Conservation (phyloP, 2,113 vertebrate genomes). For the Oplegnathus fasciatus region DNA sequence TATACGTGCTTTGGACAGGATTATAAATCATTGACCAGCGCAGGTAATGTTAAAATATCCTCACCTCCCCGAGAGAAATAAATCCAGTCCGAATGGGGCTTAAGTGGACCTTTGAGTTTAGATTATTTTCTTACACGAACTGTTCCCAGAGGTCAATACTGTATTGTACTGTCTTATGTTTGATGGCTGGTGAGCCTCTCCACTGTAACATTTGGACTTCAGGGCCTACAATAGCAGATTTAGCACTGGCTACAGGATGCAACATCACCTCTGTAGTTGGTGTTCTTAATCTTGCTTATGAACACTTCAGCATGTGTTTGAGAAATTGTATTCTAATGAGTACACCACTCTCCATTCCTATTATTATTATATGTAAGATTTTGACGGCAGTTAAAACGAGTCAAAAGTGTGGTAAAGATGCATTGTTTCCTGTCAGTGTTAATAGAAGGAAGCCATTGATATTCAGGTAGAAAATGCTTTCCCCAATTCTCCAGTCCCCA, state of each 20-base stretch:
- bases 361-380: not conserved
- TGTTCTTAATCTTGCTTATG: too few species aligned
- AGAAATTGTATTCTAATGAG: not conserved
- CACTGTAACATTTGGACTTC: not conserved
- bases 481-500: conserved; percentile 3
- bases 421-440: conserved; percentile 10
- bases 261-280: not conserved
- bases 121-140: not conserved
- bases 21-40: not conserved
- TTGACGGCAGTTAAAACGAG: not conserved
- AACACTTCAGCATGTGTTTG: not conserved
- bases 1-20: not conserved
- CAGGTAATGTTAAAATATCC: not conserved
- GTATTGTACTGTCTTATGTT: not conserved
- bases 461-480: conserved; percentile 35
- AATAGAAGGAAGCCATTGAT: conserved; percentile 39
- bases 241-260: not conserved
- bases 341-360: not conserved
- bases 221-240: not conserved
- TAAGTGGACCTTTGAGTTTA: not conserved
- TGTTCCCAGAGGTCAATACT: not conserved
- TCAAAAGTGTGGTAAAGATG: not conserved
- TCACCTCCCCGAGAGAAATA: not conserved
- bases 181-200: not conserved
- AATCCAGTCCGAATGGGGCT: not conserved